Base-by-base conservation (phyloP, 2,888 invertebrate genomes). In the Drosophila atroscutellata region DNA sequence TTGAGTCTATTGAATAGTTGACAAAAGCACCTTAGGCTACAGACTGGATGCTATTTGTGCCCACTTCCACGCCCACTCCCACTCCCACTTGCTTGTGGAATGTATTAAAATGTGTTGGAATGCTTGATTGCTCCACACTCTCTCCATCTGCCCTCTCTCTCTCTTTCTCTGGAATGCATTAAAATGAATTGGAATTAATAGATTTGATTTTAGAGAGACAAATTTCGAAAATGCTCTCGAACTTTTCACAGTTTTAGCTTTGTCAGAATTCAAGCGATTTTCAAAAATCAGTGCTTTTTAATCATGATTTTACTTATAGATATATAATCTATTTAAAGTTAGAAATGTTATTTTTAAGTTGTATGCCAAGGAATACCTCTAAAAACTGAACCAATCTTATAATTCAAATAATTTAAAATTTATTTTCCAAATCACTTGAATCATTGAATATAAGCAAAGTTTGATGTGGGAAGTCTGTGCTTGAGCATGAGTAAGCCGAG, bases 1-100 rank as follows among this genome's bases (percentile, higher is more conserved):
- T 76, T 60, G 61, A 62, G 69, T 78, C 81, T 70, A 81, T 72
- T 81, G 77, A 83, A 72, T 87, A 59, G 58, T 54, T 52, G 50
- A 50, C 69, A 80, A 63, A 60, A 70, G 69, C 71, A 34, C 11
- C 39, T 55, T 3, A 8, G 30, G 34, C 45, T 45, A 15, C 45
- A 45, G 24, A 49, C 60, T 37, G 54, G 42, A n/a, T 51, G 59
- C 49, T 42, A 56, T 66, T 54, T 47, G 42, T 57, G 50, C 39
- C 26, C 49, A 32, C 54, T 26, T n/a, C 36, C 11, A 32, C 32
- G 13, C 26, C 26, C 26, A n/a, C n/a, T n/a, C 26, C 26, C 26
- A n/a, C n/a, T n/a, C 8, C 28, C 28, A 5, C 8, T 24, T 18
- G 11, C n/a, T 3, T 32, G n/a, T 36, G 49, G 18, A 39, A 5